phyloP scores from a whole-genome alignment of 2,113 vertebrate species.

The Dicrurus megarhynchus region DNA sequence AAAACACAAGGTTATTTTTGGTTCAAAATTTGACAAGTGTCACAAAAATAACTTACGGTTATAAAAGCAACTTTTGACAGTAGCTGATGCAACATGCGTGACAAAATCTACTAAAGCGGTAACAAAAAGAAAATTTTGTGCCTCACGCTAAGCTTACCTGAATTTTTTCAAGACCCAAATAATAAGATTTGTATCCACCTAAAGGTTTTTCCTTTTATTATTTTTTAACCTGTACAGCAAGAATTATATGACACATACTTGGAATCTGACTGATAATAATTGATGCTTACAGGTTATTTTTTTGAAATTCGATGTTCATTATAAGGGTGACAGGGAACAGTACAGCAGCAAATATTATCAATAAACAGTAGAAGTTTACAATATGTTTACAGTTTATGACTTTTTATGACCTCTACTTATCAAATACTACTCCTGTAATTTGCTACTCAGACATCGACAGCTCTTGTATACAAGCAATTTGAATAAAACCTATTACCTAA shows the following conservation, averaged over 20 bases:
- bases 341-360: not conserved
- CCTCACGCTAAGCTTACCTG: not conserved
- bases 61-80: not conserved
- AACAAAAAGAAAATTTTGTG: not conserved
- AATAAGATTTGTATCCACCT: not conserved
- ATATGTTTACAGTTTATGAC: not conserved
- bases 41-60: not conserved
- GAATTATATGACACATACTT: not conserved
- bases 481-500: not conserved
- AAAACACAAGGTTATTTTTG: constrained; percentile 6
- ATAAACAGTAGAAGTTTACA: not conserved
- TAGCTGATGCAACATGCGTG: not conserved
- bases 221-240: constrained; percentile 12
- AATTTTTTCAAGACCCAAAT: constrained; percentile 3
- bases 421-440: not conserved
- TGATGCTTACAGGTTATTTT: not conserved
- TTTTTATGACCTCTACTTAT: not conserved
- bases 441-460: not conserved
- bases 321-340: not conserved
- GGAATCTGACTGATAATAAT: not conserved
- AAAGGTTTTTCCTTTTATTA: not conserved
- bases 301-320: not conserved
- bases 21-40: not conserved
- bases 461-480: not conserved
- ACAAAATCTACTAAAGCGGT: constrained; percentile 2